Conservation (phyloP, 2,888 invertebrate species). For the Hypomecis punctinalis region DNA sequence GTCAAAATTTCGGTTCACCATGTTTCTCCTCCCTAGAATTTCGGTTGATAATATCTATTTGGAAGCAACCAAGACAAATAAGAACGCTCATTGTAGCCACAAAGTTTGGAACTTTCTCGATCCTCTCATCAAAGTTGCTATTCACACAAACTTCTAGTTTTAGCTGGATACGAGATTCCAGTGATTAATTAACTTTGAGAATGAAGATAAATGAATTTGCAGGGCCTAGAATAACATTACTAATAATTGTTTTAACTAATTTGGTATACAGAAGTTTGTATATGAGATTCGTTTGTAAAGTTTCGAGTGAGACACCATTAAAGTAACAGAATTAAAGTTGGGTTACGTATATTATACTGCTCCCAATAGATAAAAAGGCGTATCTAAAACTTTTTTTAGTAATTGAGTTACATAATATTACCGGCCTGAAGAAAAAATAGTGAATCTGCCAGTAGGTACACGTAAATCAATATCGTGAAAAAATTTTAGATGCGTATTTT, state of each 20-base stretch:
- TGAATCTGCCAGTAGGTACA: too few species aligned
- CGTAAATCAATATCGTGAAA: too few species aligned
- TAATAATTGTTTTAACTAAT: slow-evolving; percentile 6
- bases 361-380: too few species aligned
- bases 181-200: slow-evolving; percentile 6
- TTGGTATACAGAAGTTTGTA: not conserved
- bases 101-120: slow-evolving; percentile 15
- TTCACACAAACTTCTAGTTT: slow-evolving; percentile 4
- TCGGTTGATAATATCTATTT: too few species aligned
- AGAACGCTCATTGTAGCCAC: not conserved
- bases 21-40: too few species aligned
- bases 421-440: too few species aligned
- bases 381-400: too few species aligned
- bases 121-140: slow-evolving; percentile 16
- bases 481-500: too few species aligned
- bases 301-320: not conserved
- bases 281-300: not conserved
- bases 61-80: not conserved
- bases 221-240: not conserved
- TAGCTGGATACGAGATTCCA: slow-evolving; percentile 3
- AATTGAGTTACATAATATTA: too few species aligned
- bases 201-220: slow-evolving; percentile 9
- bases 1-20: too few species aligned
- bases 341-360: too few species aligned
- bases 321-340: not conserved